Conservation (phyloP, 2,113 vertebrate genomes). For the cattle (Bos taurus) region DNA sequence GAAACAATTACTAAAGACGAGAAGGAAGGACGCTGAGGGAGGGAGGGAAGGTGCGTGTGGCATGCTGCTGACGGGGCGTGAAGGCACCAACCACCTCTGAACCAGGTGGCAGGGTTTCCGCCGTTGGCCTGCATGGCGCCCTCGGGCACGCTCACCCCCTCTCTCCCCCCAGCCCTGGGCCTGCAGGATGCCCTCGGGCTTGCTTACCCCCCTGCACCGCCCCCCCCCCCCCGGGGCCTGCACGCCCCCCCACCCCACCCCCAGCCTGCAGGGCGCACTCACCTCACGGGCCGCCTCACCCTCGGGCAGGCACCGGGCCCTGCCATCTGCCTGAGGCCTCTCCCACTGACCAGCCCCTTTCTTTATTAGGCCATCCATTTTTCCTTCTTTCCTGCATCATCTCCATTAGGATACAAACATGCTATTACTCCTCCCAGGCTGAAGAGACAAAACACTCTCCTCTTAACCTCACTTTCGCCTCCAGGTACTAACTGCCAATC, state of each 20-base stretch:
- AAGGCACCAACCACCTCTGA: not conserved
- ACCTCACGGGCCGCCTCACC: not conserved
- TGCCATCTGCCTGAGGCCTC: not conserved
- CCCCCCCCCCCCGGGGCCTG: no score
- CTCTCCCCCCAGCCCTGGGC: no score
- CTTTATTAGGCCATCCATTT: not conserved
- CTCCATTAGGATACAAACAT: not conserved
- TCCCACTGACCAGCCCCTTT: not conserved
- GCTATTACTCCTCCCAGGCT: not conserved
- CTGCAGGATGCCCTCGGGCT: no score
- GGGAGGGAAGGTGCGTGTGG: accelerated
- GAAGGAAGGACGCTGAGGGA: not conserved
- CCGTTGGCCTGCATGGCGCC: no score
- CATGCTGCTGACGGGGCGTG: not conserved
- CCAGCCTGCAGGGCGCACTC: not conserved
- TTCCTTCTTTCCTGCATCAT: not conserved
- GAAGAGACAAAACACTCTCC: not conserved
- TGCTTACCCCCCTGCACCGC: no score
- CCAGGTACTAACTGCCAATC: not conserved
- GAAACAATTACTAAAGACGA: not conserved
- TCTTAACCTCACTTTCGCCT: not conserved
- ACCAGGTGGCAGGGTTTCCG: not conserved
- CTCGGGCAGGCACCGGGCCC: not conserved
- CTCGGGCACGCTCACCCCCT: no score
- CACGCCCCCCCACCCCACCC: no score